Conservation (phyloP, 2,888 invertebrate species). For the Chalcosyrphus nemorum region DNA sequence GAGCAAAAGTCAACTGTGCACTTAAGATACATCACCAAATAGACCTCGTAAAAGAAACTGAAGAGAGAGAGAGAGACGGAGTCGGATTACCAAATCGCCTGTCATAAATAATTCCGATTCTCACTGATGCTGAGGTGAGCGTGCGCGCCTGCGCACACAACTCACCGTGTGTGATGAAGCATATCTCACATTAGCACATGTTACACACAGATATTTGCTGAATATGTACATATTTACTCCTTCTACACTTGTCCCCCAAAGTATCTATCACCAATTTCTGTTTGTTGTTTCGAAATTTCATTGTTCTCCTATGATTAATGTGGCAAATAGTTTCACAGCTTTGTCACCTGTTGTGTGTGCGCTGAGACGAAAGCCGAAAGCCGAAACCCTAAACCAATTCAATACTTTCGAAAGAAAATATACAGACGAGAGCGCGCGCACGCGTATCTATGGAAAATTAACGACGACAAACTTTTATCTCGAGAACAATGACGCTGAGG, state of each 20-base stretch:
- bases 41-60: slow-evolving; percentile 19
- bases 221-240: slow-evolving; percentile 21
- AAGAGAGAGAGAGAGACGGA: neutral
- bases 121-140: slow-evolving; percentile 12
- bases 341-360: slow-evolving; percentile 63
- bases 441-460: slow-evolving; percentile 60
- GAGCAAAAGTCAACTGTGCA: slow-evolving; percentile 49
- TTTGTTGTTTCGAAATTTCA: slow-evolving; percentile 25
- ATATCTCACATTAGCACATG: slow-evolving; percentile 64
- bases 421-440: slow-evolving; percentile 48
- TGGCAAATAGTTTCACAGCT: slow-evolving; percentile 56
- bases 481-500: slow-evolving; percentile 63
- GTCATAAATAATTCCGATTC: slow-evolving; percentile 62
- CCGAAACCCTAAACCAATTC: slow-evolving; percentile 40
- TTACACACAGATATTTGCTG: slow-evolving; percentile 38
- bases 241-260: slow-evolving; percentile 45
- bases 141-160: slow-evolving; percentile 20
- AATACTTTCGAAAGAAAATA: slow-evolving; percentile 11
- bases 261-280: slow-evolving; percentile 9
- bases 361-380: slow-evolving; percentile 24
- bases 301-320: slow-evolving; percentile 67
- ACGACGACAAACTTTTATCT: slow-evolving; percentile 71
- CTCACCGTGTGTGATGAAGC: slow-evolving; percentile 39
- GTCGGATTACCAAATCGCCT: slow-evolving; percentile 48
- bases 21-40: slow-evolving; percentile 61